Percentiles rank a stretch among this genome's conserved stretches.
These are phyloP conservation scores for Drosophila novamexicana DNA, from an alignment of 1,140 invertebrate genomes.

Conservation along the genomic window DNA sequence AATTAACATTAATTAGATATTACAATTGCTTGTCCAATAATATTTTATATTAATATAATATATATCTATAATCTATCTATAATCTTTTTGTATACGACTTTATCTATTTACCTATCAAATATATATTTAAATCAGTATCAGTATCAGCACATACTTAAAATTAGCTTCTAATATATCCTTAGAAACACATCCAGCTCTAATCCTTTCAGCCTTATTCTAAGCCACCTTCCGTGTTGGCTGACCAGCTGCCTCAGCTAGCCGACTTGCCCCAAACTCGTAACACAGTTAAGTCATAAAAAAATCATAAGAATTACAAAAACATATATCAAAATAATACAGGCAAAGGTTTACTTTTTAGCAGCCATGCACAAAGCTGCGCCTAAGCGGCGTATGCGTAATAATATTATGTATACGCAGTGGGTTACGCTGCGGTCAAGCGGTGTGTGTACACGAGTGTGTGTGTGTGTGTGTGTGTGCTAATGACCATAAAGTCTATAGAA, in stretches of 20 bases:
- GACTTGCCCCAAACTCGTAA: conserved; percentile 2
- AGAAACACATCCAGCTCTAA: neutral
- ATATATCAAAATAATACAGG: conserved; percentile 42
- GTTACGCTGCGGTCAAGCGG: conserved; percentile 30
- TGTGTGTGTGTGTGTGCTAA: conserved; percentile 49
- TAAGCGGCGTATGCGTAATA: conserved; percentile 67
- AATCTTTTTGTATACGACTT: too few relatives aligned
- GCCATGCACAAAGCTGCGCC: conserved; percentile 53
- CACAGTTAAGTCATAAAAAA: conserved; percentile 33
- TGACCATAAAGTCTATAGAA: conserved; percentile 56
- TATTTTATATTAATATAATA: too few relatives aligned
- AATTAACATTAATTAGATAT: too few relatives aligned
- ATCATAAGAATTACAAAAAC: conserved; percentile 48
- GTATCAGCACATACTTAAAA: too few relatives aligned
- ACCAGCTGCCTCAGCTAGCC: neutral
- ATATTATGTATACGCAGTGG: conserved; percentile 48
- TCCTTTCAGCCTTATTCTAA: neutral
- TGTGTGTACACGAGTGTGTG: conserved; percentile 10
- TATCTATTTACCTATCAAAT: too few relatives aligned
- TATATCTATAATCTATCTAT: too few relatives aligned
- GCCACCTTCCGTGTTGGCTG: neutral
- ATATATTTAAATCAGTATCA: too few relatives aligned
- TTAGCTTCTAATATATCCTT: too few relatives aligned
- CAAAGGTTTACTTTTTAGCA: conserved; percentile 44
- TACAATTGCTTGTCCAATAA: too few relatives aligned